Evolutionary conservation across 2,113 vertebrate species (phyloP), one percentile per base, ranked within the genome.

Genomic region (Perognathus longimembris): DNA sequence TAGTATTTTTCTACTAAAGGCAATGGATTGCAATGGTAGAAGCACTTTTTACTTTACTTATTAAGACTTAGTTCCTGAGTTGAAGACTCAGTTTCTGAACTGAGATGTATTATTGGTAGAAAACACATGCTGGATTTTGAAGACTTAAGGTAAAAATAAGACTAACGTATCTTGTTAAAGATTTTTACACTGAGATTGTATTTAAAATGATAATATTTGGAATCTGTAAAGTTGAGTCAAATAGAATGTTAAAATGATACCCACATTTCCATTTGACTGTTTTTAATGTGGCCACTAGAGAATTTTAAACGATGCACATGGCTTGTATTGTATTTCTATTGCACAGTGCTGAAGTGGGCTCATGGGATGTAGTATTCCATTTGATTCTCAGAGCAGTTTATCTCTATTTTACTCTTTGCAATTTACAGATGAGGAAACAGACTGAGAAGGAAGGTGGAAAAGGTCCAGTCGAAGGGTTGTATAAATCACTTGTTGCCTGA

Each of bases 171-270:
- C 30, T 94, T 71, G 14, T 75, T 77, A 42, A 30, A 42, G 67
- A 36, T 69, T 89, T 93, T 76, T 90, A 34, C 67, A 32, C 34
- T 76, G 63, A 73, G 50, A 61, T 88, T 85, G 20, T 36, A 85
- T 63, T 84, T 57, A 54, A 84, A 77, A 67, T 90, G 34, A 78
- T 71, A 71, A 84, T 70, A 73, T 79, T 91, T 79, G 69, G 9
- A 22, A 28, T 63, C 32, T 15, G 17, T 3, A 82, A 45, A 24
- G 6, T 70, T 82, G 85, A 77, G 69, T 79, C 66, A 92, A 88
- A 73, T 67, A 24, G 10, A 30, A n/a, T 54, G n/a, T 91, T 87
- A 74, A 90, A 85, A 75, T 78, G 32, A 85, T 14, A 17, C 20
- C 45, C 15, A 42, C 26, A 66, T 92, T 89, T 88, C 36, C 67